These are phyloP conservation scores for Zaprionus nigranus DNA, from an alignment of 1,140 invertebrate genomes.

Conservation along the genomic window DNA sequence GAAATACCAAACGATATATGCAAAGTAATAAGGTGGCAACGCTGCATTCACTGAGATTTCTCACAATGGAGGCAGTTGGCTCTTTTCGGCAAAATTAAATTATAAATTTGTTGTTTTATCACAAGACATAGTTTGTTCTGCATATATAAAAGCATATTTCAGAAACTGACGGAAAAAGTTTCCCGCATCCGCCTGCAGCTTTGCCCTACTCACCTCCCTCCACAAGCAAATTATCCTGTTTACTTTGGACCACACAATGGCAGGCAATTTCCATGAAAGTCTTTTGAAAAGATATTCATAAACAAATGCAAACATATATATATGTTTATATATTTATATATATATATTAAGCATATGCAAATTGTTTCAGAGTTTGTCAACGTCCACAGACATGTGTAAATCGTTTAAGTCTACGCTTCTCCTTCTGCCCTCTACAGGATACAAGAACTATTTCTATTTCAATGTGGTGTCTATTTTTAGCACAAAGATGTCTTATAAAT, in stretches of 20 bases:
- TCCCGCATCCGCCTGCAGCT: constrained; percentile 1
- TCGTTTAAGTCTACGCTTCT: not conserved
- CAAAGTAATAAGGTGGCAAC: not conserved
- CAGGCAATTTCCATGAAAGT: constrained; percentile 39
- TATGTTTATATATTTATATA: not conserved
- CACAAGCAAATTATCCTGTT: not conserved
- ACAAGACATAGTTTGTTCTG: not conserved
- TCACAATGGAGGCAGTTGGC: not conserved
- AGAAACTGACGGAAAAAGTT: not conserved
- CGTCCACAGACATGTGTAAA: not conserved
- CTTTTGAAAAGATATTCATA: constrained; percentile 55
- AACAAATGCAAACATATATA: constrained; percentile 30
- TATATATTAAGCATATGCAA: constrained; percentile 54
- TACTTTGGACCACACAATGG: constrained; percentile 25
- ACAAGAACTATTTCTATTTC: not conserved
- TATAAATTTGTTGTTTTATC: constrained; percentile 1
- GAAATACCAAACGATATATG: not conserved
- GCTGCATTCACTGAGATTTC: not conserved
- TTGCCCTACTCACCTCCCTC: not conserved
- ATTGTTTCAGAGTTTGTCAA: constrained; percentile 44
- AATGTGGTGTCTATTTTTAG: not conserved
- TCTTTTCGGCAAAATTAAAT: not conserved
- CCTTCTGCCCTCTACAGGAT: not conserved
- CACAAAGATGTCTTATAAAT: constrained; percentile 3
- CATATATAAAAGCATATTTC: not conserved